Percentiles rank a stretch among this genome's conserved stretches.
These are phyloP conservation scores for Lypha dubia DNA, from an alignment of 2,888 invertebrate species.

Conservation along the genomic window DNA sequence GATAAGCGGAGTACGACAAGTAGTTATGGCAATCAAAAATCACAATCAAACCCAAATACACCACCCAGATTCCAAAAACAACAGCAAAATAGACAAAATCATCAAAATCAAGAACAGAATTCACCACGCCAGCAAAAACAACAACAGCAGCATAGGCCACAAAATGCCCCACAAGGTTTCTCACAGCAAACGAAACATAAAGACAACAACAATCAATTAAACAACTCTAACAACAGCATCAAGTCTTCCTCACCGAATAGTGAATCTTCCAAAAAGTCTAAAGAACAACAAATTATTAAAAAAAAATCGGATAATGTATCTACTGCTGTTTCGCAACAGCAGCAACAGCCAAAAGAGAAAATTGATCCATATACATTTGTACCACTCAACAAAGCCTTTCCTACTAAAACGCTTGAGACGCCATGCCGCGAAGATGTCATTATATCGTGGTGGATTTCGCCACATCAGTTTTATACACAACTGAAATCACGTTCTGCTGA, in stretches of 20 bases:
- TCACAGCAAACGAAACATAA: constrained; percentile 76
- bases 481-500: constrained; percentile 84
- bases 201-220: constrained; percentile 35
- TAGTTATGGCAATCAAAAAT: constrained; percentile 76
- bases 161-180: constrained; percentile 80
- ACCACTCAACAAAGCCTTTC: constrained; percentile 84
- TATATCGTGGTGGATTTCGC: constrained; percentile 90
- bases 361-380: constrained; percentile 82
- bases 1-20: constrained; percentile 72
- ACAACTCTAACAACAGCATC: constrained; percentile 68
- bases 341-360: constrained; percentile 44
- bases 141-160: constrained; percentile 76
- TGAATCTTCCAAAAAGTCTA: constrained; percentile 74
- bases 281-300: constrained; percentile 69
- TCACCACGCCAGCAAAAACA: constrained; percentile 58
- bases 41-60: constrained; percentile 70
- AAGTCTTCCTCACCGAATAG: constrained; percentile 29
- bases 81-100: constrained; percentile 74
- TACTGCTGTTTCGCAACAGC: neutral
- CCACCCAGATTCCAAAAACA: constrained; percentile 80
- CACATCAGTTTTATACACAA: constrained; percentile 89
- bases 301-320: constrained; percentile 33
- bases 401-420: constrained; percentile 83
- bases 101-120: constrained; percentile 53
- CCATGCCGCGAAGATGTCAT: constrained; percentile 86